Evolutionary conservation across 2,888 invertebrate species (phyloP), one percentile per base, ranked within the genome.

Genomic region (Eudasyphora cyanicolor): DNA sequence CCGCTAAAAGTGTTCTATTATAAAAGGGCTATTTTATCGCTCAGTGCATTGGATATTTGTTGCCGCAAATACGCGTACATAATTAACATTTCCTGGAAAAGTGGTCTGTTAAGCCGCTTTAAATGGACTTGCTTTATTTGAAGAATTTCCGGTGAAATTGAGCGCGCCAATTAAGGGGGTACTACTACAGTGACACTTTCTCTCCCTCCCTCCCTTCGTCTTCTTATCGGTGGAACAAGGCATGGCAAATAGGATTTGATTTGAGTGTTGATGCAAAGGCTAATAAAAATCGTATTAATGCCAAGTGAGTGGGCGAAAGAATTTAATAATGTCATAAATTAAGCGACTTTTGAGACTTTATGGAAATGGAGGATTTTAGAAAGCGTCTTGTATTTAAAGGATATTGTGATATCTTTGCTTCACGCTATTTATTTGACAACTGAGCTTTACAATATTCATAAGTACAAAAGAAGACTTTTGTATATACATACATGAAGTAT

Each of bases 61-160:
- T 57, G 14, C 57, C 57, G 27, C 57, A 57, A 24, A 27, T 14
- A 14, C 57, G n/a, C n/a, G 8, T 32, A 32, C 32, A 45, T 64
- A 64, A 64, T 64, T 64, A 64, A 19, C 64, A 35, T 12, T 17
- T 38, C 38, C 5, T 21, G 32, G 14, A 10, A 51, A 51, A 51
- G 57, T n/a, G n/a, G n/a, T n/a, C 32, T 32, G 32, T 62, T 64
- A 64, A 64, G 64, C 21, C 17, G 38, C 35, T 64, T 64, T 64
- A 64, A 64, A 64, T 64, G 12, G 35, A 64, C 38, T 64, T 64
- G 24, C n/a, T 60, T 62, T 62, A 62, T 62, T 64, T 5, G 64
- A 38, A 64, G 38, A 64, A 64, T 64, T 38, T 64, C 64, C 21
- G 19, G 1, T 35, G 32, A 7, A 64, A 10, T 12, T 57, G 51